phyloP scores from a whole-genome alignment of 1,140 invertebrate species.

The Homarus americanus region DNA sequence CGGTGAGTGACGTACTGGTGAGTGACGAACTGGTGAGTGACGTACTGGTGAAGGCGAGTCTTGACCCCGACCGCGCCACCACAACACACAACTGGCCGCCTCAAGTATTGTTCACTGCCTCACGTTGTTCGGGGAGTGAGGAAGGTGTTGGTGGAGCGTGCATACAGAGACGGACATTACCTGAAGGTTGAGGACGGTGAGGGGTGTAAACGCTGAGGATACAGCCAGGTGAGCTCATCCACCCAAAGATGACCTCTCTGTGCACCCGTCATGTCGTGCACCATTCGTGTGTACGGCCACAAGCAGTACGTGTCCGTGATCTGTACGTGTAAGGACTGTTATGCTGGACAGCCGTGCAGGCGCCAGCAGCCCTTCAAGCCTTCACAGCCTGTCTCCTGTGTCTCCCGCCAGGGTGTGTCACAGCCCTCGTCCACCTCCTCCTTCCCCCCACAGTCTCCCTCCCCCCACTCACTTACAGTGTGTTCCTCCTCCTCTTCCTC shows the following conservation, averaged over 20 bases:
- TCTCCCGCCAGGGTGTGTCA: background rate
- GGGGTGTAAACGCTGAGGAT: too few species aligned
- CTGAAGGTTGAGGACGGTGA: too few species aligned
- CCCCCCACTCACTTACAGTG: background rate
- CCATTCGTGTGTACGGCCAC: slow-evolving; percentile 40
- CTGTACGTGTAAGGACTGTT: slow-evolving; percentile 44
- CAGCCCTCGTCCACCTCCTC: background rate
- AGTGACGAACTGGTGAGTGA: too few species aligned
- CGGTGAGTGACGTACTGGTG: too few species aligned
- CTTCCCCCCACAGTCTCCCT: background rate
- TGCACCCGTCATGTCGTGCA: slow-evolving; percentile 42
- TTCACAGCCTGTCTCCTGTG: background rate
- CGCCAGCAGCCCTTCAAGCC: slow-evolving; percentile 1
- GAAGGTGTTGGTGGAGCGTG: too few species aligned
- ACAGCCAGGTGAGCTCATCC: too few species aligned
- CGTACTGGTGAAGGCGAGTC: too few species aligned
- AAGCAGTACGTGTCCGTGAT: slow-evolving; percentile 51
- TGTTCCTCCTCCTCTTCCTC: background rate
- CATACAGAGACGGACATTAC: too few species aligned
- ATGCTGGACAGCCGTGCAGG: slow-evolving; percentile 31
- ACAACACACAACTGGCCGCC: too few species aligned
- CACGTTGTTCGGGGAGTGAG: too few species aligned
- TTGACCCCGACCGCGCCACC: too few species aligned
- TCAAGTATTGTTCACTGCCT: too few species aligned
- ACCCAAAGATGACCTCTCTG: slow-evolving; percentile 16